Evolutionary conservation across 2,888 invertebrate species (phyloP), one percentile per base, ranked within the genome.

Genomic region (Clusia tigrina): DNA sequence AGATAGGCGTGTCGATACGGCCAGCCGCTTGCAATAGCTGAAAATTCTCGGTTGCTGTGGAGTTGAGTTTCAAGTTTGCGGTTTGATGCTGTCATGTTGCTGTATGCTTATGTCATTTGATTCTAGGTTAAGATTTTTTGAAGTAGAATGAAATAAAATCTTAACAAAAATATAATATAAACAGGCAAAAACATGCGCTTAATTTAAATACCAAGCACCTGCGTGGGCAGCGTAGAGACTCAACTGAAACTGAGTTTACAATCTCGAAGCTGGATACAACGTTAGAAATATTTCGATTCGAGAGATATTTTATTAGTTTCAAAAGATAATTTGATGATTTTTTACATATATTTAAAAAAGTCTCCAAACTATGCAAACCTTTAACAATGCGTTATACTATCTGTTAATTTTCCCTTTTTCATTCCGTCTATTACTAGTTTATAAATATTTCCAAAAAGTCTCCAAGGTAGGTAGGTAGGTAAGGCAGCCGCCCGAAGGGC

Each of bases 301-400:
- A 32, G 32, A 32, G 32, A 9, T 12, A 32, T 32, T 32, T 32
- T 32, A 32, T 9, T 9, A 32, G 32, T 32, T 32, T 32, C 12
- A 32, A 32, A 32, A 32, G 32, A 32, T 32, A n/a, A n/a, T n/a
- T n/a, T n/a, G n/a, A n/a, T 38, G 38, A n/a, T 38, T 2, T 38
- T 48, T 48, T 48, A 18, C 2, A 0, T 12, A 1, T 1, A n/a
- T 56, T 42, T 15, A 5, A 2, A 38, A 53, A 59, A 38, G 23
- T 60, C 54, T 60, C 25, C 48, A 54, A 60, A 54, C 60, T 60
- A 26, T 54, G 15, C 46, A 54, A n/a, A n/a, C n/a, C 22, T 20
- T 42, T 15, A 42, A 42, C n/a, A 15, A 5, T 42, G 12, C 32
- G 32, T 12, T 32, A 32, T 32, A 9, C 6, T 12, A 32, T 32